Base-by-base conservation (phyloP, 1,140 invertebrate species). In the Pseudomyrmex flavicornis region DNA sequence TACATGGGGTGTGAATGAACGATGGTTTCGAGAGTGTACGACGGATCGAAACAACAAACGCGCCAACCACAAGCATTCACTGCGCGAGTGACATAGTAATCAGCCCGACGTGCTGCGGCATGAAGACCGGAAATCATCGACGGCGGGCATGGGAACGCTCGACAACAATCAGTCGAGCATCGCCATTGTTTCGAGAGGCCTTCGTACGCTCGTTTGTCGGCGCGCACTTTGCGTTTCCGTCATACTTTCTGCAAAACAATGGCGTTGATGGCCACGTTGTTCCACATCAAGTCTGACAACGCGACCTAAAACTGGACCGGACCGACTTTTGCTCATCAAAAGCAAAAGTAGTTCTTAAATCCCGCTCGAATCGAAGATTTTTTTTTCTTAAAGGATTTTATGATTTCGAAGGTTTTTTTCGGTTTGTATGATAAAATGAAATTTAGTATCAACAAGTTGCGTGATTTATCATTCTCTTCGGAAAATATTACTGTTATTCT, bases 161-260 rank as follows among this genome's bases (percentile, higher is more conserved):
- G 54, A 54, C 52, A 75, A 52, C 69, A 20, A 63, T 17, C 80
- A 62, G 58, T 48, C 62, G 48, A 59, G 61, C 62, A 22, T 61
- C 44, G 70, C 76, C 52, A 87, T 87, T 87, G 85, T 87, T 79
- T 84, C 68, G 61, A 66, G n/a, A 35, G 69, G 44, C 66, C 48
- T 2, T 5, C 9, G 10, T 20, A 13, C 44, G 48, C 3, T 50
- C 22, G 80, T 83, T 76, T 83, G 73, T 76, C 72, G 63, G n/a
- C 35, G 35, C 35, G 35, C 58, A 82, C 80, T 61, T 86, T 66
- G 65, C 72, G 61, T 56, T 74, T 62, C 54, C 52, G 65, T 76
- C 66, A 73, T 68, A 69, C 65, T 82, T 50, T 22, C 75, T 69
- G 22, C 58, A 46, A 82, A 86, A 87, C 79, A 87, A 87, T 87